phyloP scores from a whole-genome alignment of 2,113 vertebrate genomes.

The Axis porcinus region DNA sequence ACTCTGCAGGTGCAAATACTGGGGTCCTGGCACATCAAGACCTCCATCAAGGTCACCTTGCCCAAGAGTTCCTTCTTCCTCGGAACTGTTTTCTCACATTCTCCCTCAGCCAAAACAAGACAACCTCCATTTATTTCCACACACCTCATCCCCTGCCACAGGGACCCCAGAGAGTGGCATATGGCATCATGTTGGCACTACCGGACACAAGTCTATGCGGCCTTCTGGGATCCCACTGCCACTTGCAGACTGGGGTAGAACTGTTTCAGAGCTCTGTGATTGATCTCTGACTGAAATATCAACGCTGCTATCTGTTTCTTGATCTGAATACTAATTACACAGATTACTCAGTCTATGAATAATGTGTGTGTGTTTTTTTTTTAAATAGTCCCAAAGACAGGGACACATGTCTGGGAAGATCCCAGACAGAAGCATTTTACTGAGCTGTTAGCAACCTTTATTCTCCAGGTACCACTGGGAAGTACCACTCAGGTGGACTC shows the following conservation, averaged over 20 bases:
- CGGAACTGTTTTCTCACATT: neutral
- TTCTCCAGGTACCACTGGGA: neutral
- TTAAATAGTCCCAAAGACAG: neutral
- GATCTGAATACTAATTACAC: neutral
- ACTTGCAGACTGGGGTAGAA: neutral
- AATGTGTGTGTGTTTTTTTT: neutral
- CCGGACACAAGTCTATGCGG: neutral
- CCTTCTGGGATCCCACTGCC: neutral
- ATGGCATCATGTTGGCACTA: neutral
- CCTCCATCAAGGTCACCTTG: neutral
- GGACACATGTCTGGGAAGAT: neutral
- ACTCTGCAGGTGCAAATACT: neutral
- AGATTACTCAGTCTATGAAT: neutral
- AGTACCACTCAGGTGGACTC: neutral
- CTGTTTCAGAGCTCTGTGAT: neutral
- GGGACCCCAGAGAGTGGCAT: neutral
- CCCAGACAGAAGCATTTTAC: neutral
- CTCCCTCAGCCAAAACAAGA: neutral
- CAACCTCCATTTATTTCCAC: neutral
- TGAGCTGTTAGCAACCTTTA: neutral
- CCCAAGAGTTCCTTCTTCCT: neutral
- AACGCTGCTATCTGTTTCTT: neutral
- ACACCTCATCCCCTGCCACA: fast-evolving
- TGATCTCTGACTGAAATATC: neutral
- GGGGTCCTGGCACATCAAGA: neutral